Evolutionary conservation across 2,888 invertebrate genomes (phyloP).

Genomic region (Chrysomela aeneicollis): DNA sequence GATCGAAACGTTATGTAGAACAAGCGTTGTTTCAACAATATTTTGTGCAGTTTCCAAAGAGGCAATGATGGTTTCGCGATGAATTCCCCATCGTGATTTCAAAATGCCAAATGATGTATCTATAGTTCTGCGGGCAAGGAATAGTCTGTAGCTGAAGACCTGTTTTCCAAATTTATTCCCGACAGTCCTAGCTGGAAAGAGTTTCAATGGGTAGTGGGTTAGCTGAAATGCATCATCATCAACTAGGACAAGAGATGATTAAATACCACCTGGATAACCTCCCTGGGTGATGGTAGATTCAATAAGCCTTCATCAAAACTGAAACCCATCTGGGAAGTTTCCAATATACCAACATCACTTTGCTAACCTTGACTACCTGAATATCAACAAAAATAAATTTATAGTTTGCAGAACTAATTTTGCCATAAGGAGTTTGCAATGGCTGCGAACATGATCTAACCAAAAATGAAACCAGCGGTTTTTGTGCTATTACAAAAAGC

Average conservation of each 20-base stretch:
- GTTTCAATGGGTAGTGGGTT: neutral
- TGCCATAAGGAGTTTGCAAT: no score
- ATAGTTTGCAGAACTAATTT: no score
- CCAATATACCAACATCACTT: neutral
- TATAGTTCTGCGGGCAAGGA: slow-evolving; percentile 32
- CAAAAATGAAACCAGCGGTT: neutral
- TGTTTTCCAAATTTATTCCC: no score
- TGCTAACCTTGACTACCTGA: no score
- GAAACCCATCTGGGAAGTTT: neutral
- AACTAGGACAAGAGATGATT: neutral
- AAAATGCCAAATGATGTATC: slow-evolving; percentile 39
- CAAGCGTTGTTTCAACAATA: slow-evolving; percentile 37
- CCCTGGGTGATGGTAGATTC: neutral
- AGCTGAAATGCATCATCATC: slow-evolving; percentile 10
- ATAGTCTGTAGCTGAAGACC: slow-evolving; percentile 27
- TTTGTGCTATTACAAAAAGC: slow-evolving; percentile 6
- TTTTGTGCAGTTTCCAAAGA: slow-evolving; percentile 30
- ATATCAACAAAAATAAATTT: no score
- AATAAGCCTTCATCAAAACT: slow-evolving; percentile 1
- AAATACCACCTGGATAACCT: neutral
- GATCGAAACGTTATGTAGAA: slow-evolving; percentile 34
- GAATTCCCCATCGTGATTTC: slow-evolving; percentile 36
- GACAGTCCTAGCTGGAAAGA: no score
- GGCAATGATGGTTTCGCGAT: slow-evolving; percentile 28
- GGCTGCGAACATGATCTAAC: neutral